Base-by-base conservation (phyloP, 2,113 vertebrate genomes). In the Hystrix cristata region DNA sequence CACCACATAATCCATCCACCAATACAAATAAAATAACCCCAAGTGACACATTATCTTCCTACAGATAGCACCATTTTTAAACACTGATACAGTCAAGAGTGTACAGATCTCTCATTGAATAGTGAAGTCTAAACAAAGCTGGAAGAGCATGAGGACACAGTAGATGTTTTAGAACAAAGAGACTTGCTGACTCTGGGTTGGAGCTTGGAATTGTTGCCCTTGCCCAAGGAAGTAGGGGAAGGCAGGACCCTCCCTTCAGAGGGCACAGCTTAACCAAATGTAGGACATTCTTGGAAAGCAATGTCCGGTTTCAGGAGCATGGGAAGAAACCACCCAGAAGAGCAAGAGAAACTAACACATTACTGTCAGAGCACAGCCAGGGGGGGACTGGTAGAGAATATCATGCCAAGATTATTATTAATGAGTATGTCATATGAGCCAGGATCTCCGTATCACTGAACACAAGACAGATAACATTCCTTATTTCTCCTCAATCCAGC, bases 391-490 rank as follows among this genome's bases (percentile, higher is more conserved):
- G 16, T 43, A 79, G 31, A 84, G 62, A 74, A 48, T 51, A 34
- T 62, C 65, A 12, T n/a, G 67, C 25, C 10, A 5, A 69, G n/a
- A 67, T 97, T 91, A 94, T 97, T 95, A 91, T 97, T 95, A 91
- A 96, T 92, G 62, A 87, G 34, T 4, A 27, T 76, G 74, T 91
- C 80, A 46, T 5, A 7, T 10, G 29, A 94, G 27, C 79, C 74
- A 91, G 69, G 59, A 60, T 55, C 59, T 93, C 64, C 51, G 84
- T 69, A 51, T 89, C 89, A 87, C 84, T 79, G 43, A 95, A 89
- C 83, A 95, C 90, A 87, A 93, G 87, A 95, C 29, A 65, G 62
- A 84, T 90, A 81, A 76, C 64, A 59, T 62, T 84, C 76, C 83
- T 90, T 90, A 80, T 93, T 95, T 94, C 93, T 92, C 67, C 21